Evolutionary conservation across 2,113 vertebrate genomes (phyloP), one percentile per base, ranked within the genome.

Genomic region (Xerus inauris): DNA sequence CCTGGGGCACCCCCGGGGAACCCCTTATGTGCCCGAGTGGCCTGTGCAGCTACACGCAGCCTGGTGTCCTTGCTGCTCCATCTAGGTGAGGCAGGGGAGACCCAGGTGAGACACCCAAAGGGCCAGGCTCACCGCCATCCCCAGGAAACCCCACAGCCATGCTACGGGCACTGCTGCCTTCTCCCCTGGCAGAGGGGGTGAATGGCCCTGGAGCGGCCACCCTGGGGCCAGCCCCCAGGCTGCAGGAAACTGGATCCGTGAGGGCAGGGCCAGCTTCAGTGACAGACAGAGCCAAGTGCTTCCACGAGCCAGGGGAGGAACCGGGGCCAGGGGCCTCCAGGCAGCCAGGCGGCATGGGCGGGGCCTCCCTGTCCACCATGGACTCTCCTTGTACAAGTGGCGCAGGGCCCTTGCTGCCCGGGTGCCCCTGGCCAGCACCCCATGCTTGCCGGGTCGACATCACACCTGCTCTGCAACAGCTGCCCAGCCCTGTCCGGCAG

Each of bases 231-330:
- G 45, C 82, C 86, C 62, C 72, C 64, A 26, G 35, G 71, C 72
- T 72, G n/a, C n/a, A 0, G 84, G 84, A 89, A 96, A 96, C 64
- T 40, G 30, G 93, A 96, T 93, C 88, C 5, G 3, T 2, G 72
- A 45, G 16, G n/a, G 30, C 89, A 90, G 40, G 81, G 93, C 49
- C 4, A 1, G 65, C 62, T 75, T 45, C 20, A 0, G 75, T 96
- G 94, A 97, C 38, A 26, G 94, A 89, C 47, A 3, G 81, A 92
- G 80, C 83, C 97, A 96, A 87, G 80, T 94, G 96, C 71, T 57
- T 51, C 88, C 45, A 57, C 65, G 19, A 62, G 79, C 38, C 32
- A 6, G 17, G 38, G 35, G 40, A 38, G 32, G 82, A 45, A 65
- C 11, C 0, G 20, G 72, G 75, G 59, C 14, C 10, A 4, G 49